A percentile compares a stretch with the other conserved stretches of the same genome.
phyloP scores from a whole-genome alignment of 2,797 vertebrate species.

The Phylloscopus collybita region DNA sequence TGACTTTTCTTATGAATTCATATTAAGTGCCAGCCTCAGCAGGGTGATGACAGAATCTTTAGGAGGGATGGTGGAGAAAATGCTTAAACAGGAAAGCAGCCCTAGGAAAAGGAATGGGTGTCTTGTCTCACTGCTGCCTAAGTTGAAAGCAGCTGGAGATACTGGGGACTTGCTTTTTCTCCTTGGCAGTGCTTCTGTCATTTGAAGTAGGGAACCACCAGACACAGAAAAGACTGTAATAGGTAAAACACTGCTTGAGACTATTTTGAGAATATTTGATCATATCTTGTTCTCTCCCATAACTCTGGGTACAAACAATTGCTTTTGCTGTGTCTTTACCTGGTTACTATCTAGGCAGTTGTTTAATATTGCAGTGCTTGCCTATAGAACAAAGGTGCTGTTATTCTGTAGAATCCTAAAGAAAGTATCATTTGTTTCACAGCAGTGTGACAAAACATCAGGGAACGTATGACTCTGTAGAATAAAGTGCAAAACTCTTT shows the following conservation, averaged over 20 bases:
- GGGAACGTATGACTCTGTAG: slow-evolving; percentile 39
- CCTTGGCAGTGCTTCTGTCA: neutral
- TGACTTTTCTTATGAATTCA: neutral
- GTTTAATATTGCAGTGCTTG: neutral
- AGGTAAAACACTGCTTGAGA: neutral
- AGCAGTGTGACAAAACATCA: slow-evolving; percentile 26
- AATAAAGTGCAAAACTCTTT: slow-evolving; percentile 33
- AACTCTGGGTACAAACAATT: neutral
- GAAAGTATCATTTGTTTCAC: slow-evolving; percentile 57
- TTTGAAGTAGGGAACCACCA: neutral
- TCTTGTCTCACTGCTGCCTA: slow-evolving; percentile 8
- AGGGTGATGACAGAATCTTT: neutral
- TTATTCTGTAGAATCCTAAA: slow-evolving; percentile 45
- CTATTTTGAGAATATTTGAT: neutral
- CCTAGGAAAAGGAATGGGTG: neutral
- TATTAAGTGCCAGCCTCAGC: neutral
- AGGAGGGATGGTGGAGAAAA: rapidly evolving
- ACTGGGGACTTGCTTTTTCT: neutral
- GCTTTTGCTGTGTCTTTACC: neutral
- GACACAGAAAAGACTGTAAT: neutral
- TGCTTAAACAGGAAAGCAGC: neutral
- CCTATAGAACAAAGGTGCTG: slow-evolving; percentile 9
- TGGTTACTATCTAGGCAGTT: neutral
- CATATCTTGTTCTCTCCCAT: neutral
- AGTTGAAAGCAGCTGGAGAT: neutral